Evolutionary conservation across 2,888 invertebrate species (phyloP), one percentile per base, ranked within the genome.

Genomic region (Eupithecia centaureata): DNA sequence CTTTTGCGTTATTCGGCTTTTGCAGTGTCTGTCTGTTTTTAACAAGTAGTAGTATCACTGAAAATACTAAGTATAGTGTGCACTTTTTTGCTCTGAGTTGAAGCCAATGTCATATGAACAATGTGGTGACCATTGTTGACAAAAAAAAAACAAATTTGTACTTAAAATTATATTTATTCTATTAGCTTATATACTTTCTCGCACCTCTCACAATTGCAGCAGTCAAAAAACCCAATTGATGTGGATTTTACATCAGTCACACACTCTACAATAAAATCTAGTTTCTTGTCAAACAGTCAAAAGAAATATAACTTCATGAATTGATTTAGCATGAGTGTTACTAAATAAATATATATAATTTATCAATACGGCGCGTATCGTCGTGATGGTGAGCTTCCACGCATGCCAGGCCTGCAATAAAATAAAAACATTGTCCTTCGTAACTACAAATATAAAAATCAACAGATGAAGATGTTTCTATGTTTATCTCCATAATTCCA

Each of bases 351-450:
- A 27, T 54, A 64, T 73, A 68, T 68, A 64, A 64, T 33, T 54
- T 94, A 97, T 80, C 94, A 97, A 94, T 97, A 97, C 76, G 97
- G 97, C 87, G 97, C 97, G 92, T 97, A 97, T 91, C 97, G 95
- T 90, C 97, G 95, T 77, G 97, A 95, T 71, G 97, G 97, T 69
- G 97, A 97, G 56, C 96, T 96, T 82, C 97, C 97, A 79, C 97
- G 95, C 94, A 96, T 95, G 73, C 95, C 95, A 76, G 96, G 95
- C 92, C 96, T 96, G 94, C 77, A 94, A 94, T 1, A 77, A 78
- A 78, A 80, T 76, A 78, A 30, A 52, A 47, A 38, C 30, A 60
- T 56, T 12, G 1, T 47, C n/a, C n/a, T n/a, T n/a, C n/a, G n/a
- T n/a, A n/a, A n/a, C n/a, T n/a, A n/a, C n/a, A n/a, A n/a, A n/a